phyloP scores from a whole-genome alignment of 2,888 invertebrate genomes.

The Aleiodes leptofemur region DNA sequence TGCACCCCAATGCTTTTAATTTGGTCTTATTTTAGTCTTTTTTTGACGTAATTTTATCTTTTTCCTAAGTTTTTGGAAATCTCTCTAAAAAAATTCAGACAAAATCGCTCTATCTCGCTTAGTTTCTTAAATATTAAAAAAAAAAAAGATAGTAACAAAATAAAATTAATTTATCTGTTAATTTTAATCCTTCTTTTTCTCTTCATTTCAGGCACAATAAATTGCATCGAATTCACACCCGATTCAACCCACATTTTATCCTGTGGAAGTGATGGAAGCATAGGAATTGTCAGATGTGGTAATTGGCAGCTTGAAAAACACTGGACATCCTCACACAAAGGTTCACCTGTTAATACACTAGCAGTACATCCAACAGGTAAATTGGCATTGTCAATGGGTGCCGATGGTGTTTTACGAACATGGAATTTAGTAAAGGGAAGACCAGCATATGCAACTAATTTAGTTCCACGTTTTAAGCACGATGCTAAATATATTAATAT shows the following conservation, averaged over 20 bases:
- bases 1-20: too few species aligned
- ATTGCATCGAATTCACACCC: conserved; percentile 85
- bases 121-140: too few species aligned
- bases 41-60: too few species aligned
- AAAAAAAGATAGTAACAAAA: too few species aligned
- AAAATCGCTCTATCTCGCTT: too few species aligned
- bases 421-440: conserved; percentile 97
- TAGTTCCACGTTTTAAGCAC: conserved; percentile 76
- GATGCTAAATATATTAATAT: conserved; percentile 68
- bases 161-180: too few species aligned
- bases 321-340: conserved; percentile 90
- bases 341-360: conserved; percentile 83
- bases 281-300: conserved; percentile 87
- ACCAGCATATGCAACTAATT: conserved; percentile 91
- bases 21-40: too few species aligned
- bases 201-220: conserved; percentile 80
- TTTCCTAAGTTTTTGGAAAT: too few species aligned
- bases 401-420: conserved; percentile 88
- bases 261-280: conserved; percentile 89
- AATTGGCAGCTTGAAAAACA: conserved; percentile 92
- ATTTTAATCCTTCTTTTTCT: too few species aligned
- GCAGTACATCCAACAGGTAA: conserved; percentile 94
- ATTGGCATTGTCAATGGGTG: conserved; percentile 90
- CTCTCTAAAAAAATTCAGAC: too few species aligned
- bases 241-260: conserved; percentile 88